These are phyloP conservation scores for Andrena haemorrhoa DNA, from an alignment of 2,888 invertebrate genomes.

Conservation along the genomic window DNA sequence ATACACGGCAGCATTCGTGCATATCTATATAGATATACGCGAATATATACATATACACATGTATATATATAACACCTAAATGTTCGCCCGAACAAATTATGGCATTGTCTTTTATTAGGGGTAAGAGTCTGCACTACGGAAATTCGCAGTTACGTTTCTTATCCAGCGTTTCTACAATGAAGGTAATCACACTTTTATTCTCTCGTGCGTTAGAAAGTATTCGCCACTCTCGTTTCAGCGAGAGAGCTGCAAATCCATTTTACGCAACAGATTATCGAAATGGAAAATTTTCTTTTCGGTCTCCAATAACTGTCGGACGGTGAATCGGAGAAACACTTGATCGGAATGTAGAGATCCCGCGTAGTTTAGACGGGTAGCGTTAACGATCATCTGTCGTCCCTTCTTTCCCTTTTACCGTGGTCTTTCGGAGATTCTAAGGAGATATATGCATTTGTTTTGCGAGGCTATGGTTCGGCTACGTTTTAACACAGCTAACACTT, in stretches of 20 bases:
- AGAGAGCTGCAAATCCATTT: slow-evolving; percentile 17
- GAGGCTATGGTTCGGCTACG: slow-evolving; percentile 19
- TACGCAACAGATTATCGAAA: slow-evolving; percentile 32
- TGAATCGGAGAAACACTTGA: slow-evolving; percentile 21
- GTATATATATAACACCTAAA: slow-evolving; percentile 66
- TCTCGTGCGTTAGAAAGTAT: slow-evolving; percentile 10
- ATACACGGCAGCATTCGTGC: not conserved
- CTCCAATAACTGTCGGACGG: slow-evolving; percentile 28
- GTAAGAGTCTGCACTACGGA: slow-evolving; percentile 75
- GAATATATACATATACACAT: slow-evolving; percentile 25
- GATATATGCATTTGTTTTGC: slow-evolving; percentile 3
- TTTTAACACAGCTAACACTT: not conserved
- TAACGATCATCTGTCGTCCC: not conserved
- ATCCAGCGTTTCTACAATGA: slow-evolving; percentile 79
- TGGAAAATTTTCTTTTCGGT: slow-evolving; percentile 38
- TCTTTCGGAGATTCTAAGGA: not conserved
- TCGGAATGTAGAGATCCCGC: not conserved
- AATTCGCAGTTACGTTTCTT: slow-evolving; percentile 80
- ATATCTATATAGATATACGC: slow-evolving; percentile 34
- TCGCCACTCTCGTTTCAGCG: not conserved
- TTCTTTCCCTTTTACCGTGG: not conserved
- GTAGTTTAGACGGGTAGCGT: not conserved
- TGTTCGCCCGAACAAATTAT: slow-evolving; percentile 77
- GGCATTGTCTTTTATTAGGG: slow-evolving; percentile 82
- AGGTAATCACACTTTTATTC: slow-evolving; percentile 75